Conservation (phyloP, 2,888 invertebrate genomes). For the Callosobruchus maculatus region DNA sequence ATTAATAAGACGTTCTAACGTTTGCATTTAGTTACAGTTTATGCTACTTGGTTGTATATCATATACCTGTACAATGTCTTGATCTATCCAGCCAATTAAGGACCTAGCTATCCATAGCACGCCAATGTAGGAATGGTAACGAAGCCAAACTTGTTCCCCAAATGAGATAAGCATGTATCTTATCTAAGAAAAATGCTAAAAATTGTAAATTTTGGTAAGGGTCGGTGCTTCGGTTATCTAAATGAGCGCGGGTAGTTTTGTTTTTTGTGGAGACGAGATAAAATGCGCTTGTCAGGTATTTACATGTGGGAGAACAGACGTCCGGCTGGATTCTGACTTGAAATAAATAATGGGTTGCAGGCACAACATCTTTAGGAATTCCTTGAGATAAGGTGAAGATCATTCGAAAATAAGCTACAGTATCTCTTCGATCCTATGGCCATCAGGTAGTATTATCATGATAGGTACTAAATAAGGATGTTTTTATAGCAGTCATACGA, state of each 20-base stretch:
- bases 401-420: not conserved
- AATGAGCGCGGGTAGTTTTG: not conserved
- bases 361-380: not conserved
- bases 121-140: not conserved
- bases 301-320: not conserved
- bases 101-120: too few species aligned
- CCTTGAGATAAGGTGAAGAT: not conserved
- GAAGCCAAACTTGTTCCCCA: not conserved
- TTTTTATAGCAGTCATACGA: too few species aligned
- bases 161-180: not conserved
- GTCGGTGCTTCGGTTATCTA: not conserved
- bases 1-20: too few species aligned
- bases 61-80: too few species aligned
- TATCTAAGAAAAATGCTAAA: not conserved
- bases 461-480: too few species aligned
- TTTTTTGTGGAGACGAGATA: not conserved
- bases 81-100: too few species aligned
- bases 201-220: not conserved
- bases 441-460: too few species aligned
- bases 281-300: not conserved
- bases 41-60: too few species aligned
- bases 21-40: too few species aligned
- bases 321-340: not conserved
- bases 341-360: not conserved
- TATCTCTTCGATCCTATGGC: too few species aligned